Conservation (phyloP, 1,140 invertebrate genomes). For the Sarcophaga peregrina region DNA sequence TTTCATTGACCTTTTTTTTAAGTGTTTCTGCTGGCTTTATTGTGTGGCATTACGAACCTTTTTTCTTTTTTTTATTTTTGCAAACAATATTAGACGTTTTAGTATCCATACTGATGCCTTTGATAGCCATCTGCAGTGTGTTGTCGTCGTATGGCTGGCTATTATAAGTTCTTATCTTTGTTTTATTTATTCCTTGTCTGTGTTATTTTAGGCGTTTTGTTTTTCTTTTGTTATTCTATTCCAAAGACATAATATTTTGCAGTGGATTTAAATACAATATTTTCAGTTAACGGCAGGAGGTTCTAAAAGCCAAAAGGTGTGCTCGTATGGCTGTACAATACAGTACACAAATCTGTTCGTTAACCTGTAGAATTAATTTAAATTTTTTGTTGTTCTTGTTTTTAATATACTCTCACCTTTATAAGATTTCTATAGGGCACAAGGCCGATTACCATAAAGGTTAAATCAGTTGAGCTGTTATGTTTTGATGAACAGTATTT, state of each 20-base stretch:
- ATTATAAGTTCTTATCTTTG: background rate
- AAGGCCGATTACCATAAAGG: no score
- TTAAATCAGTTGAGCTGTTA: no score
- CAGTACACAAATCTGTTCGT: conserved; percentile 7
- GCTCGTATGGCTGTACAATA: background rate
- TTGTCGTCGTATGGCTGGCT: no score
- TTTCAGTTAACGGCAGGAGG: background rate
- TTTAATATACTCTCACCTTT: no score
- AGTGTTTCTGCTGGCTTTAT: background rate
- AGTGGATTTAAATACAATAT: background rate
- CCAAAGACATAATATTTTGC: background rate
- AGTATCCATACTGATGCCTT: no score
- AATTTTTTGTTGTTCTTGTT: conserved; percentile 24
- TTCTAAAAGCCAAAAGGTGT: no score
- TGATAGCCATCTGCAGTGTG: no score
- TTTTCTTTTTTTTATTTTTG: background rate
- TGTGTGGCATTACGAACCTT: background rate
- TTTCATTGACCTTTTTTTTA: background rate
- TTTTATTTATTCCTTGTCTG: background rate
- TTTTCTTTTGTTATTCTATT: conserved; percentile 1
- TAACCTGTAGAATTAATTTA: conserved; percentile 39
- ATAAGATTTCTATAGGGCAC: no score
- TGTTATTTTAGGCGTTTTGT: background rate
- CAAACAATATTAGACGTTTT: background rate
- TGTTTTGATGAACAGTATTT: no score